These are phyloP conservation scores for Himalopsyche phryganea DNA, from an alignment of 1,140 invertebrate genomes.

Conservation along the genomic window DNA sequence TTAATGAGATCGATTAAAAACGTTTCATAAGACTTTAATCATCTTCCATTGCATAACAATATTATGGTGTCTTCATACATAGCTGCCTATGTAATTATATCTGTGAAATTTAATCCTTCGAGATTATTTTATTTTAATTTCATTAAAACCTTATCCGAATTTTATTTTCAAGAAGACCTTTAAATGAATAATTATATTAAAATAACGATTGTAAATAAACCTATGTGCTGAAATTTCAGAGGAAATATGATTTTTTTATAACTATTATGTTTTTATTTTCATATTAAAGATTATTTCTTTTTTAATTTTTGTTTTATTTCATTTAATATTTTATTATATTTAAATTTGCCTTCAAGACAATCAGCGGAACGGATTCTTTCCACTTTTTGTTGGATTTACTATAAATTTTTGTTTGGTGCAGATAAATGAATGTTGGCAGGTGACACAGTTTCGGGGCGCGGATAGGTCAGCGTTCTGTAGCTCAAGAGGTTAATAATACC, in stretches of 20 bases:
- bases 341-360: background rate
- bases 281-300: slow-evolving; percentile 34
- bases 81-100: too few relatives aligned
- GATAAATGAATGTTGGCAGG: background rate
- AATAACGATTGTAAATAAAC: slow-evolving; percentile 1
- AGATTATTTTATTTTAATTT: too few relatives aligned
- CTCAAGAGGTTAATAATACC: background rate
- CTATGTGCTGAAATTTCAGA: slow-evolving; percentile 14
- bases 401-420: background rate
- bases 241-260: slow-evolving; percentile 17
- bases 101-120: too few relatives aligned
- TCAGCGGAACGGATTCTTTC: background rate
- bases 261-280: slow-evolving; percentile 32
- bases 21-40: too few relatives aligned
- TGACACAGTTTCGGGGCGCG: background rate
- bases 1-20: too few relatives aligned
- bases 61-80: too few relatives aligned
- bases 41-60: too few relatives aligned
- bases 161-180: background rate
- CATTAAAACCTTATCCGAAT: too few relatives aligned
- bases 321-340: slow-evolving; percentile 7
- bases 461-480: background rate
- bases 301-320: slow-evolving; percentile 28
- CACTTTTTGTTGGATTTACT: background rate
- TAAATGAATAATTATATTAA: background rate